Conservation (phyloP, 2,888 invertebrate genomes). For the Synergus umbraculus region DNA sequence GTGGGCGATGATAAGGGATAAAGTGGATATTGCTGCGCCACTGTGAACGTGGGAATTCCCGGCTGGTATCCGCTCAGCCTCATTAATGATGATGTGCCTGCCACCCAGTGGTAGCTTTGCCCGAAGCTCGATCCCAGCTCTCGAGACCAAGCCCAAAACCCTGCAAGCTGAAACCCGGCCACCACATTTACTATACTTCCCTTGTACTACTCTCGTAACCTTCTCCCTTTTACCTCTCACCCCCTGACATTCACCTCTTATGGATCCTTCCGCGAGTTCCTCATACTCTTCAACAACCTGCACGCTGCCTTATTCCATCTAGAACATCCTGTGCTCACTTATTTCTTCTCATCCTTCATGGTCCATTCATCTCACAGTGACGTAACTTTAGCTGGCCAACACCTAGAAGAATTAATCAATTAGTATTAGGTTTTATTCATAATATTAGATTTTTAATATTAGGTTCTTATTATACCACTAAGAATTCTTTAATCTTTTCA, state of each 20-base stretch:
- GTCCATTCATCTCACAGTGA: not conserved
- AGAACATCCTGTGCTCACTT: not conserved
- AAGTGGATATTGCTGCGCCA: constrained; percentile 71
- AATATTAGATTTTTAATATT: too few relatives aligned
- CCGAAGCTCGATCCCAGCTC: constrained; percentile 42
- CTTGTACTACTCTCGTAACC: constrained; percentile 36
- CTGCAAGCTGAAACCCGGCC: constrained; percentile 42
- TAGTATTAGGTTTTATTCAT: too few relatives aligned
- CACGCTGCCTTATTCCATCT: not conserved
- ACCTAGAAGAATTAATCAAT: too few relatives aligned
- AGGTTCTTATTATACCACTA: not conserved
- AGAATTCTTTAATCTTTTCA: not conserved
- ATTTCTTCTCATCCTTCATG: not conserved
- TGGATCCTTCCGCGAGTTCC: constrained; percentile 10
- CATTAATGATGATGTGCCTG: constrained; percentile 89
- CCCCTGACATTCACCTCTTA: constrained; percentile 16
- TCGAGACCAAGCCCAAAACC: constrained; percentile 45
- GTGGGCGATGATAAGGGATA: constrained; percentile 58
- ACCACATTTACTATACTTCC: constrained; percentile 43
- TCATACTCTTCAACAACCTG: not conserved
- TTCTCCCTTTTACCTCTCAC: constrained; percentile 32
- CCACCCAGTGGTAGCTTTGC: constrained; percentile 81
- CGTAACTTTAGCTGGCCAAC: not conserved
- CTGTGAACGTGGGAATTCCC: constrained; percentile 73
- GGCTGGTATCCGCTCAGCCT: constrained; percentile 79